Conservation (phyloP, 2,113 vertebrate genomes). For the Baryphthengus martii region DNA sequence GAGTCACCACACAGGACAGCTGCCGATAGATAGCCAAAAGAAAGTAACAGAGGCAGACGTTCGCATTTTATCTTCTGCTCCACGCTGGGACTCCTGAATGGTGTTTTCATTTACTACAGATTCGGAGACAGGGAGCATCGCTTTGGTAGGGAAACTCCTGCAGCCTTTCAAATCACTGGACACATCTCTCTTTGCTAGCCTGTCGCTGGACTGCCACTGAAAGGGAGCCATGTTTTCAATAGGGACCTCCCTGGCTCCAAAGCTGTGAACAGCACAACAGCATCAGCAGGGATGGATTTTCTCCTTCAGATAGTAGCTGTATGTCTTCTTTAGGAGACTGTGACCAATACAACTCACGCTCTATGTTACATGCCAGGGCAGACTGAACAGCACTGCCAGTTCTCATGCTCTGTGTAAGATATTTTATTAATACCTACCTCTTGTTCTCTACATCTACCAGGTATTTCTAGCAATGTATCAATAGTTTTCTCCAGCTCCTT, state of each 20-base stretch:
- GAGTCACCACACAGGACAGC: background rate
- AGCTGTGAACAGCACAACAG: accelerated
- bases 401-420: background rate
- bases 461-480: background rate
- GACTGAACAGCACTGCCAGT: background rate
- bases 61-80: background rate
- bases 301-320: accelerated
- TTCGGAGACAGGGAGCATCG: accelerated
- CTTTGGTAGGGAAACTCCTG: background rate
- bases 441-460: background rate
- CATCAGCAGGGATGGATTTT: background rate
- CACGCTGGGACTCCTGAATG: background rate
- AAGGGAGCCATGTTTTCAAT: background rate
- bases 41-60: background rate
- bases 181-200: background rate
- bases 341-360: background rate
- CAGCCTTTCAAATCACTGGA: background rate
- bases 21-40: background rate
- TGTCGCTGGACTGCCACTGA: background rate
- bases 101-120: background rate
- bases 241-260: background rate
- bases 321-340: accelerated
- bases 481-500: background rate
- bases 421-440: background rate
- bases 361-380: background rate